Conservation (phyloP, 2,113 vertebrate genomes). For the Pimephales promelas region DNA sequence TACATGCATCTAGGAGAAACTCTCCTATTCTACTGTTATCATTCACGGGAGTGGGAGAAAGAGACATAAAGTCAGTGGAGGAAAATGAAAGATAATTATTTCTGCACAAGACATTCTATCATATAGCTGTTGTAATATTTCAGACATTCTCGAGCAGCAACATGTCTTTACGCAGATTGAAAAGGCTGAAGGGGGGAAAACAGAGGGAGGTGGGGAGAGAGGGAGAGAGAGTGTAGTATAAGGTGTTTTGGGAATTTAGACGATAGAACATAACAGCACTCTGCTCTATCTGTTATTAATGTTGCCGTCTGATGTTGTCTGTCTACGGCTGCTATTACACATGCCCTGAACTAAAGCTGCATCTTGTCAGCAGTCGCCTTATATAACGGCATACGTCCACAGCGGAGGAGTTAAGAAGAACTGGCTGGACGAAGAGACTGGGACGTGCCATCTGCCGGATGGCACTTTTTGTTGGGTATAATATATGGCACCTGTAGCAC, state of each 20-base stretch:
- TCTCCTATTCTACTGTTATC: background rate
- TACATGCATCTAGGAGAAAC: background rate
- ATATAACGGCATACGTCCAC: slow-evolving; percentile 20
- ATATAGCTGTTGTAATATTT: slow-evolving; percentile 29
- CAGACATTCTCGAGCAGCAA: slow-evolving; percentile 21
- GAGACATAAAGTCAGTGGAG: background rate
- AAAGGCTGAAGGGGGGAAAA: background rate
- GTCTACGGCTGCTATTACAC: slow-evolving; percentile 9
- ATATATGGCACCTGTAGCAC: slow-evolving; percentile 4
- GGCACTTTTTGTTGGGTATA: background rate
- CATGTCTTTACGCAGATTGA: background rate
- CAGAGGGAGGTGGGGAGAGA: background rate
- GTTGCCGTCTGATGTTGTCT: slow-evolving; percentile 31
- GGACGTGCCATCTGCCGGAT: slow-evolving; percentile 1
- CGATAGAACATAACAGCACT: slow-evolving; percentile 22
- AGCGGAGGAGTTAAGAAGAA: slow-evolving; percentile 4
- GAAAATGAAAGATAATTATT: slow-evolving; percentile 33
- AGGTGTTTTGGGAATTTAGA: slow-evolving; percentile 36
- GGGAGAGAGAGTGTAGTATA: slow-evolving; percentile 1
- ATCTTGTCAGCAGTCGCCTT: slow-evolving; percentile 16
- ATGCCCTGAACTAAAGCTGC: slow-evolving; percentile 15
- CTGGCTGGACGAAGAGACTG: background rate
- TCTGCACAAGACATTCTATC: slow-evolving; percentile 29
- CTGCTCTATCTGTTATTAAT: slow-evolving; percentile 42
- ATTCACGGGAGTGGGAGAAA: background rate